Conservation (phyloP, 92 coral and sea anemone genomes). For the Meandrina meandrites region DNA sequence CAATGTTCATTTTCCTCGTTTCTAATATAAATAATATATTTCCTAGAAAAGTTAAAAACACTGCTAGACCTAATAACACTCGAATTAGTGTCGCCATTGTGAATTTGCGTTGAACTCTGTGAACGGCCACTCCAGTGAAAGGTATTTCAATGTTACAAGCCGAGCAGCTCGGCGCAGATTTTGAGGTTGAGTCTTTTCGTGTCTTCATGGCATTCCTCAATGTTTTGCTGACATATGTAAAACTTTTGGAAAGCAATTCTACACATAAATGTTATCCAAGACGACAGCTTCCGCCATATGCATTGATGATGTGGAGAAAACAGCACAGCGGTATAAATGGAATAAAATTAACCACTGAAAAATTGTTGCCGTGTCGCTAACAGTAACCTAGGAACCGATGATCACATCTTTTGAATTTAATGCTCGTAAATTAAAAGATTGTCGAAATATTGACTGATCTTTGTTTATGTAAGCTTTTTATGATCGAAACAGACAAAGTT, state of each 20-base stretch:
- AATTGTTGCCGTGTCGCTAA: background rate
- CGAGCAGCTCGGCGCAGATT: background rate
- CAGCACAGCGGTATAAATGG: background rate
- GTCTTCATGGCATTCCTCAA: background rate
- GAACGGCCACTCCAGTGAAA: background rate
- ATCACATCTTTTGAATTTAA: background rate
- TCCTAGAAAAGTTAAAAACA: slow-evolving; percentile 50
- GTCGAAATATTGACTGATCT: background rate
- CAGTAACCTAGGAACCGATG: slow-evolving; percentile 20
- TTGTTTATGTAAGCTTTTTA: background rate
- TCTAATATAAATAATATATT: slow-evolving; percentile 57
- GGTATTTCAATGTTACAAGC: slow-evolving; percentile 23
- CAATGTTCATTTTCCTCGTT: slow-evolving; percentile 39
- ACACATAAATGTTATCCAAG: background rate
- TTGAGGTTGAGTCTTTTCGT: background rate
- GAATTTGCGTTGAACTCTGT: slow-evolving; percentile 7
- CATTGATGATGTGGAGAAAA: slow-evolving; percentile 18
- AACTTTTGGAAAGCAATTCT: background rate
- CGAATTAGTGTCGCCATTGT: slow-evolving; percentile 18
- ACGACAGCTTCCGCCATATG: background rate
- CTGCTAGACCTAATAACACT: slow-evolving; percentile 36
- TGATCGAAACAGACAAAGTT: background rate
- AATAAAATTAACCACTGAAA: background rate
- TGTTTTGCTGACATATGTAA: background rate
- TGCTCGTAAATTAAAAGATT: background rate